A percentile compares a stretch with the other conserved stretches of the same genome.
Evolutionary conservation across 2,797 vertebrate species (phyloP).

Genomic region (Spea hammondii): DNA sequence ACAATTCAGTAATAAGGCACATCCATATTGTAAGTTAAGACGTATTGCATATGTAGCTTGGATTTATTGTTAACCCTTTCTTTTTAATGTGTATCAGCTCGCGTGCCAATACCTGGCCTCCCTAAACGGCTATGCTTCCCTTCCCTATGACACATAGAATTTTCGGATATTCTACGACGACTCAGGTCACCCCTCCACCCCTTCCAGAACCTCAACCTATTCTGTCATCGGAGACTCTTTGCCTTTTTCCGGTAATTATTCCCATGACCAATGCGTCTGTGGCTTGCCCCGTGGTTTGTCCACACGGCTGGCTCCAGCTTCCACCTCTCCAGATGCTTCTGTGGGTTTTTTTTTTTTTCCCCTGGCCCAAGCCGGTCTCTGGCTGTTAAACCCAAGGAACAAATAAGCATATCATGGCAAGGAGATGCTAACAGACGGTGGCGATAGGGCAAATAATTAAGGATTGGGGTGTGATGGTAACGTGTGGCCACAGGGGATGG

Average conservation of each 20-base stretch:
- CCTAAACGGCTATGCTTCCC: background rate
- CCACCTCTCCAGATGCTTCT: slow-evolving; percentile 53
- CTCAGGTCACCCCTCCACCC: background rate
- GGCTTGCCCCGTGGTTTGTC: slow-evolving; percentile 48
- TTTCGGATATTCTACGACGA: slow-evolving; percentile 15
- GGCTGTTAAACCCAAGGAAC: slow-evolving; percentile 63
- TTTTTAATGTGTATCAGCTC: background rate
- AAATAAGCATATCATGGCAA: slow-evolving; percentile 44
- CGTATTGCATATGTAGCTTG: slow-evolving; percentile 8
- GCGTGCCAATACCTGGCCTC: background rate
- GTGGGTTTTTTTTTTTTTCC: slow-evolving; percentile 60
- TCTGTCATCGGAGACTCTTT: slow-evolving; percentile 22
- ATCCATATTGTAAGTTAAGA: slow-evolving; percentile 13
- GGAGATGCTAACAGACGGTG: slow-evolving; percentile 19
- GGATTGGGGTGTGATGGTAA: slow-evolving; percentile 34
- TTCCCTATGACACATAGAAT: slow-evolving; percentile 12
- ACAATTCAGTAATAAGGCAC: slow-evolving; percentile 37
- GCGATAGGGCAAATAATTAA: slow-evolving; percentile 41
- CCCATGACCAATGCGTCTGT: slow-evolving; percentile 47
- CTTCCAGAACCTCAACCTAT: background rate
- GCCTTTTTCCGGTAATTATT: slow-evolving; percentile 52
- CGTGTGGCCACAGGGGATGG: slow-evolving; percentile 22
- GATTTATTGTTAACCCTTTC: slow-evolving; percentile 19
- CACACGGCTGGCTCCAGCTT: slow-evolving; percentile 39
- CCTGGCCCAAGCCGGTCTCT: slow-evolving; percentile 58